These are phyloP conservation scores for Phodopus roborovskii DNA, from an alignment of 2,113 vertebrate genomes.

Conservation along the genomic window DNA sequence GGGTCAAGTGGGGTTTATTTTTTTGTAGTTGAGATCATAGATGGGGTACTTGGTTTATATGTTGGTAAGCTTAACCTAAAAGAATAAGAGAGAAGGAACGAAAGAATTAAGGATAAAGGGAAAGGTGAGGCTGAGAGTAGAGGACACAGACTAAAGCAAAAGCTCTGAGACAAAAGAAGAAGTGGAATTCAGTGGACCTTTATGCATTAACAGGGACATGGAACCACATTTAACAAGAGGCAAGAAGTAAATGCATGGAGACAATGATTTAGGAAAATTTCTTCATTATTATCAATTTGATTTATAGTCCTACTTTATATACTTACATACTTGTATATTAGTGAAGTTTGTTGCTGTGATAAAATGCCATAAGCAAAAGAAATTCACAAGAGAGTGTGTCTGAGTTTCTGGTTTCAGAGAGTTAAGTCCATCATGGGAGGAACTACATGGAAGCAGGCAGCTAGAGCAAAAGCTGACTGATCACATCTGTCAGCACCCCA, in stretches of 20 bases:
- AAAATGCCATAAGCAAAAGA: neutral
- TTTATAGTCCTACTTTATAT: neutral
- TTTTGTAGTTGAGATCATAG: neutral
- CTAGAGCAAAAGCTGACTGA: neutral
- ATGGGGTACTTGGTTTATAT: neutral
- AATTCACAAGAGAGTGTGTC: neutral
- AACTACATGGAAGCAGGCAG: neutral
- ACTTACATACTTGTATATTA: neutral
- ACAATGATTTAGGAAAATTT: neutral
- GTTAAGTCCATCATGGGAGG: neutral
- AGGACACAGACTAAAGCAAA: neutral
- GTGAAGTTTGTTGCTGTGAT: neutral
- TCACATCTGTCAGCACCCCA: neutral
- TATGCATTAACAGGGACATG: neutral
- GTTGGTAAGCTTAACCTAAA: neutral
- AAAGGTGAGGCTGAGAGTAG: neutral
- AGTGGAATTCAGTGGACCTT: neutral
- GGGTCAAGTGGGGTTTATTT: neutral
- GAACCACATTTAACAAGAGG: neutral
- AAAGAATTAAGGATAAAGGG: neutral
- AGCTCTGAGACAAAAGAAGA: neutral
- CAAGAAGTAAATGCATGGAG: neutral
- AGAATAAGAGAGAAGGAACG: neutral
- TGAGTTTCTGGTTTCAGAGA: neutral
- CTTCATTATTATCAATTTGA: neutral